Evolutionary conservation across 2,797 vertebrate species (phyloP).

Genomic region (Carcharodon carcharias): DNA sequence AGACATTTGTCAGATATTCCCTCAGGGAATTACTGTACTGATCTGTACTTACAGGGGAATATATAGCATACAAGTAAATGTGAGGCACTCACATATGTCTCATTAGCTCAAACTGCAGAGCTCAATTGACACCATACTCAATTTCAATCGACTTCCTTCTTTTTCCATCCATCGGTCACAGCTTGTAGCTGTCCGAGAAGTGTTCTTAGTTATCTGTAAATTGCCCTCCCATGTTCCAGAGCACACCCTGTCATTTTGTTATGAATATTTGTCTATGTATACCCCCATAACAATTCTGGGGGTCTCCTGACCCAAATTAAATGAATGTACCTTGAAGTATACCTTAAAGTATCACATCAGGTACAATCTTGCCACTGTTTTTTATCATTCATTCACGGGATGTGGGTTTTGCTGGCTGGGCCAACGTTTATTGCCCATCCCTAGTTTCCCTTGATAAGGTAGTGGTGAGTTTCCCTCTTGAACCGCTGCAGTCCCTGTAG

Average conservation of each 20-base stretch:
- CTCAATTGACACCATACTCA: background rate
- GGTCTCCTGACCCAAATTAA: background rate
- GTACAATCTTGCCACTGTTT: too few species aligned
- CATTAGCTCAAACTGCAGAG: background rate
- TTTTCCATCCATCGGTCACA: too few species aligned
- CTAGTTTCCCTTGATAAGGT: too few species aligned
- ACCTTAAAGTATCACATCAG: background rate
- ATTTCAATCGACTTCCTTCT: background rate
- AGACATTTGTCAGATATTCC: background rate
- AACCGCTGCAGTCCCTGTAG: too few species aligned
- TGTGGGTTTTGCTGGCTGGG: too few species aligned
- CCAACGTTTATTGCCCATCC: too few species aligned
- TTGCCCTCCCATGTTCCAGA: background rate
- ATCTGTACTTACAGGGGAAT: background rate
- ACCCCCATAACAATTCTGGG: background rate
- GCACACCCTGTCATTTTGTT: background rate
- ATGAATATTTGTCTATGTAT: background rate
- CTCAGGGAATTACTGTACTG: background rate
- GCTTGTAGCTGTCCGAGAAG: background rate
- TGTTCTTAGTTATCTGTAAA: background rate
- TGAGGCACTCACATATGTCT: conserved; percentile 6
- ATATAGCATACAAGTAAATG: background rate
- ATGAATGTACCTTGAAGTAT: background rate
- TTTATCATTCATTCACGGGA: too few species aligned
- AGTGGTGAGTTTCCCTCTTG: too few species aligned